Conservation (phyloP, 2,113 vertebrate genomes). For the Chinchilla lanigera region DNA sequence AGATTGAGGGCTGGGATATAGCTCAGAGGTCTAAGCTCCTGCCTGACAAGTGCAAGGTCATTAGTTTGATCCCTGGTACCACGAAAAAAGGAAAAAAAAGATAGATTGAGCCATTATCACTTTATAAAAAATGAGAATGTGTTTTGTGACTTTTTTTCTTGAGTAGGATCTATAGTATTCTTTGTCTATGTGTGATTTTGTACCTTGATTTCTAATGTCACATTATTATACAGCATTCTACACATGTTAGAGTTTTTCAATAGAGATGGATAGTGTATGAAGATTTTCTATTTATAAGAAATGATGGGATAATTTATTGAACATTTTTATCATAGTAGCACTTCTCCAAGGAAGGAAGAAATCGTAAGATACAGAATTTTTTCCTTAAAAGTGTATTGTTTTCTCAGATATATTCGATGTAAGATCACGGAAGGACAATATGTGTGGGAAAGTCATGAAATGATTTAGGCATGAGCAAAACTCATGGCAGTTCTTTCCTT, state of each 20-base stretch:
- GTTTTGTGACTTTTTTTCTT: slow-evolving; percentile 87
- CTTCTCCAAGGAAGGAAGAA: background rate
- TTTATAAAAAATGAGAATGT: slow-evolving; percentile 85
- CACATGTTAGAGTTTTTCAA: slow-evolving; percentile 41
- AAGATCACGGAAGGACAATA: background rate
- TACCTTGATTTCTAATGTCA: slow-evolving; percentile 71
- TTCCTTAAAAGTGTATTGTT: background rate
- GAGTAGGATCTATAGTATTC: slow-evolving; percentile 81
- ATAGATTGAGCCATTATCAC: slow-evolving; percentile 83
- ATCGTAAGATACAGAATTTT: rapidly evolving
- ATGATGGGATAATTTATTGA: background rate
- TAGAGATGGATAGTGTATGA: slow-evolving; percentile 53
- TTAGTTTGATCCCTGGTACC: too few species aligned
- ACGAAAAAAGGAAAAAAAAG: too few species aligned
- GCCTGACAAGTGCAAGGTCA: too few species aligned
- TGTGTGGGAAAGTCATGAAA: too few species aligned
- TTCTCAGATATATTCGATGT: background rate
- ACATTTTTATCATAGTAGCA: background rate
- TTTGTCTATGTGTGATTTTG: slow-evolving; percentile 85
- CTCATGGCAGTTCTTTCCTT: background rate
- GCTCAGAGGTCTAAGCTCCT: too few species aligned
- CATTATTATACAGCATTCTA: slow-evolving; percentile 32
- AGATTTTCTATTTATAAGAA: background rate
- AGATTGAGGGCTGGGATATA: too few species aligned
- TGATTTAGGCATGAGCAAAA: background rate